phyloP scores from a whole-genome alignment of 2,888 invertebrate genomes.

The Germaria angustata region DNA sequence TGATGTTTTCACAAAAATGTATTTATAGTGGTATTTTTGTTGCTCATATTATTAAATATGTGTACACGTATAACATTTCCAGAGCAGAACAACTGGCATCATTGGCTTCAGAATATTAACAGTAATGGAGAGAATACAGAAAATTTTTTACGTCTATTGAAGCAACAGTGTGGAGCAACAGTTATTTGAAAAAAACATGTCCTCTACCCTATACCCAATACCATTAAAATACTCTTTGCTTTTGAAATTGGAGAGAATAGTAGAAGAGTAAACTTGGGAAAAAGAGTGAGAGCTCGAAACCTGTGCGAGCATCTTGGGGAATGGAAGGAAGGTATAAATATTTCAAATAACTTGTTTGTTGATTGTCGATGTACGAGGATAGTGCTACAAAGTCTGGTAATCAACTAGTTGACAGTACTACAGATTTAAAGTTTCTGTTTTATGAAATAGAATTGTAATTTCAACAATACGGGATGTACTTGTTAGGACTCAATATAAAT shows the following conservation, averaged over 20 bases:
- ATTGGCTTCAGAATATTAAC: too few species aligned
- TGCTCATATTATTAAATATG: too few species aligned
- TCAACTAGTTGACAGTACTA: neutral
- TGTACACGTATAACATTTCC: too few species aligned
- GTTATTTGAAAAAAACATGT: conserved; percentile 32
- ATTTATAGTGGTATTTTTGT: too few species aligned
- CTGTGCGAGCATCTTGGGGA: neutral
- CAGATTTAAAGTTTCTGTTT: neutral
- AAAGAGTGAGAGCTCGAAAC: neutral
- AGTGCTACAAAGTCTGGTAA: neutral
- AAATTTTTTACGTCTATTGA: neutral
- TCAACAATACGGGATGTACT: too few species aligned
- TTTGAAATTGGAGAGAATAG: neutral
- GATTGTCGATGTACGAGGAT: conserved; percentile 4
- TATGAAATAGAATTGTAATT: too few species aligned
- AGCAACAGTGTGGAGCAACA: conserved; percentile 65
- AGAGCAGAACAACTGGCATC: too few species aligned
- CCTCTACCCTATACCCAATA: neutral
- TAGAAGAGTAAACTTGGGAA: neutral
- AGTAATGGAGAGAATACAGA: neutral
- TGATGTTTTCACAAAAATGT: too few species aligned
- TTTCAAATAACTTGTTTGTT: conserved; percentile 25
- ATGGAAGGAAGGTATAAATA: neutral
- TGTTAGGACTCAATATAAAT: too few species aligned
- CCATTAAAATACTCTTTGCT: neutral